Percentiles rank a stretch among this genome's conserved stretches.
Evolutionary conservation across 2,113 vertebrate genomes (phyloP).

Genomic region (Tyto alba): DNA sequence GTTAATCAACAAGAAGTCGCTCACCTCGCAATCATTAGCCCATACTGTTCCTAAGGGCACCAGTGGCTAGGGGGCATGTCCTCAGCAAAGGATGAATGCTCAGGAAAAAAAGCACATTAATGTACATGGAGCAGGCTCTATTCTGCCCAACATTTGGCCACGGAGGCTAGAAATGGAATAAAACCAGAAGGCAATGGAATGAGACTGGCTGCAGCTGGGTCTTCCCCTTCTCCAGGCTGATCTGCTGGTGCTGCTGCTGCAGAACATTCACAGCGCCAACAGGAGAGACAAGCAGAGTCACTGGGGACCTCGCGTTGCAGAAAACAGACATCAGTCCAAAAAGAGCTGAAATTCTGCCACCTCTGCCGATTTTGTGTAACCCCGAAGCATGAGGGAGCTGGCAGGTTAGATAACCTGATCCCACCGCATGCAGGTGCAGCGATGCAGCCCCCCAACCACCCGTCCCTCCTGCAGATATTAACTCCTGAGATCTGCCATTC

Average conservation of each 20-base stretch:
- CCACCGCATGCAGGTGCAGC: neutral
- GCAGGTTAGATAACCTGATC: neutral
- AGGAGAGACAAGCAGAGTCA: neutral
- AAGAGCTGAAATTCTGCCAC: neutral
- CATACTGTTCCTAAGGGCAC: neutral
- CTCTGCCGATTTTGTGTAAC: neutral
- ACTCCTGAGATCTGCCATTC: neutral
- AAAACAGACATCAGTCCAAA: neutral
- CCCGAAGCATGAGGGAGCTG: neutral
- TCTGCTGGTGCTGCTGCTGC: neutral
- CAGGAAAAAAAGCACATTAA: neutral
- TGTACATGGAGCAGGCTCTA: neutral
- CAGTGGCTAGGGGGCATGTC: neutral
- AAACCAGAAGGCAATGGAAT: neutral
- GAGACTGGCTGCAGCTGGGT: neutral
- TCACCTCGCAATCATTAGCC: neutral
- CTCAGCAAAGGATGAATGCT: neutral
- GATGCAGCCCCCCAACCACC: neutral
- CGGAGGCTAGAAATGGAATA: neutral
- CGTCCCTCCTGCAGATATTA: neutral
- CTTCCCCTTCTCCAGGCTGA: neutral
- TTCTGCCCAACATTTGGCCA: neutral
- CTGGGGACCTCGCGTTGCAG: neutral
- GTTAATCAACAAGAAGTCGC: conserved; percentile 24
- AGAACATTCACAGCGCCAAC: neutral